Evolutionary conservation across 2,888 invertebrate genomes (phyloP).

Genomic region (Dasysyrphus tricinctus): DNA sequence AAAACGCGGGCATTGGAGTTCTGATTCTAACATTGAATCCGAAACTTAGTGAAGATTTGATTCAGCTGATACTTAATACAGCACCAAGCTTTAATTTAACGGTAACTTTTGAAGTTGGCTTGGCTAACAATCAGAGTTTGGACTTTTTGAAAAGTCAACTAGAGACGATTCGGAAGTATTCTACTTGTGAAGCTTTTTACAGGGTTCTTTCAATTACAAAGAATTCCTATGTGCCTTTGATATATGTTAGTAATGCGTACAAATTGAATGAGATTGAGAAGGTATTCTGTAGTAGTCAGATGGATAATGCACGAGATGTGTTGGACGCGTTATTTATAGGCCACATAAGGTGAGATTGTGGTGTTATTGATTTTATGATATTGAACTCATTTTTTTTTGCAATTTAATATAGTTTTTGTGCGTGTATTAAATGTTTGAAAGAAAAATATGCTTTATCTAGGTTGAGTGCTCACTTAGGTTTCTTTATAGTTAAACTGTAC

Average conservation of each 20-base stretch:
- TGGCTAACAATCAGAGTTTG: conserved; percentile 85
- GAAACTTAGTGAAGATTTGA: conserved; percentile 80
- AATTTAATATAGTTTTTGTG: not conserved
- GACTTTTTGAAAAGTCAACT: conserved; percentile 84
- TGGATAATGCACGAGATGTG: conserved; percentile 83
- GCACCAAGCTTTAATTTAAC: conserved; percentile 84
- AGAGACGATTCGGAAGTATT: conserved; percentile 77
- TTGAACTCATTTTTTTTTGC: not conserved
- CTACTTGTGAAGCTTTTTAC: conserved; percentile 80
- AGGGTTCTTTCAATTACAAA: conserved; percentile 81
- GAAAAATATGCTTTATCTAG: not conserved
- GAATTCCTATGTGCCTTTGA: conserved; percentile 84
- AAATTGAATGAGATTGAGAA: conserved; percentile 83
- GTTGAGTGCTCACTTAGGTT: conserved; percentile 13
- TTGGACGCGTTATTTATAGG: conserved; percentile 87
- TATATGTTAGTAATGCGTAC: conserved; percentile 88
- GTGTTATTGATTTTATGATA: conserved; percentile 9
- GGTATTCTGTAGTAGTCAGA: conserved; percentile 78
- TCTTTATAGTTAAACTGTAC: not conserved
- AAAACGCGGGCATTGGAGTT: conserved; percentile 86
- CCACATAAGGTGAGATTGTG: conserved; percentile 80
- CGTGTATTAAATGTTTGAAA: not conserved
- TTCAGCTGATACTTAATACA: conserved; percentile 83
- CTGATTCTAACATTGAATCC: conserved; percentile 85
- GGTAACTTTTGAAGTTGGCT: conserved; percentile 86